Conservation (phyloP, 2,888 invertebrate species). For the Stenotaenia linearis region DNA sequence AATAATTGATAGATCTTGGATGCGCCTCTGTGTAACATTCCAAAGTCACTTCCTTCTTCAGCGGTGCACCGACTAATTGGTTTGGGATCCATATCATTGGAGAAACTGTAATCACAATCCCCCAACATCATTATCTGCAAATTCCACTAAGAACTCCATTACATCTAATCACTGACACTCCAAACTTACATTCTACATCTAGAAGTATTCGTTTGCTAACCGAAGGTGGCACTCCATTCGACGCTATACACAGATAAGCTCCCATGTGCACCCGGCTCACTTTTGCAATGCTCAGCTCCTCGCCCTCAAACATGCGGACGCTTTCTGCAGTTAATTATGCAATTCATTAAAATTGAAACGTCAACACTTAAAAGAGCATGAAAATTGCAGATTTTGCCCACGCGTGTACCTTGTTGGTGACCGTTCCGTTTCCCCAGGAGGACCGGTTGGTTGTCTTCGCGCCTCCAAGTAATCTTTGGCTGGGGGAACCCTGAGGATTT, state of each 20-base stretch:
- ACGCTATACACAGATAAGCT: conserved; percentile 85
- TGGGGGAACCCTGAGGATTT: conserved; percentile 84
- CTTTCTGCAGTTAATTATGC: conserved; percentile 56
- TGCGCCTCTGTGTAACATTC: conserved; percentile 80
- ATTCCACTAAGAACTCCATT: no score
- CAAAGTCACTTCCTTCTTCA: conserved; percentile 65
- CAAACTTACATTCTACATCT: conserved; percentile 78
- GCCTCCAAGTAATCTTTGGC: conserved; percentile 87
- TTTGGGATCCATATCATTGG: conserved; percentile 79
- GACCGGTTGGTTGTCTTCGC: conserved; percentile 83
- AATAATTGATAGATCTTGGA: conserved; percentile 80
- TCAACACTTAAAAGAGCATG: background rate
- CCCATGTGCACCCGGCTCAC: conserved; percentile 89
- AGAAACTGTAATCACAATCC: conserved; percentile 59
- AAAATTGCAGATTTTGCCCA: background rate
- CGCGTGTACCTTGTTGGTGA: conserved; percentile 32
- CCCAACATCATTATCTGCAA: background rate
- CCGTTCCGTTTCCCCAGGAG: conserved; percentile 71
- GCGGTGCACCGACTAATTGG: conserved; percentile 72
- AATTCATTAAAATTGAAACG: background rate
- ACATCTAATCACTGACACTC: no score
- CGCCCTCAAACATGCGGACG: conserved; percentile 67
- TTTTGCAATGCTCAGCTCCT: conserved; percentile 75
- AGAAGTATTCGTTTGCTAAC: conserved; percentile 77
- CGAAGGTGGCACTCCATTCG: conserved; percentile 85